Base-by-base conservation (phyloP, 2,113 vertebrate genomes). In the Chinchilla lanigera region DNA sequence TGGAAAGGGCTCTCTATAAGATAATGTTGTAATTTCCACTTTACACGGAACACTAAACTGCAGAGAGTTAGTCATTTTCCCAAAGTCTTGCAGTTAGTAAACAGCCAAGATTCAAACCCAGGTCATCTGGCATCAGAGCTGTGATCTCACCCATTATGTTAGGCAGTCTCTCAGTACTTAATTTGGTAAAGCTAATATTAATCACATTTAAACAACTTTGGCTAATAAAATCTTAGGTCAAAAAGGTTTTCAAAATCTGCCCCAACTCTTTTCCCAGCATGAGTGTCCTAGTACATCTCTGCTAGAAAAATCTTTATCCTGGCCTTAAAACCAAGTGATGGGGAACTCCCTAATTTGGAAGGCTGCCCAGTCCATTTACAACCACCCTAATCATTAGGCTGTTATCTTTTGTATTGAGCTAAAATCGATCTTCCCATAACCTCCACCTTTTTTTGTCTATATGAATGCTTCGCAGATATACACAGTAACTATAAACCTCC, bases 401-500 rank as follows among this genome's bases (percentile, higher is more conserved):
- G 28, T 82, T 95, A 71, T 86, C 71, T 77, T 58, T 90, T 78
- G n/a, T 54, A 90, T 61, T 90, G 93, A 93, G n/a, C 92, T 89
- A 56, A 91, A 93, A 77, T 94, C 61, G 83, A 95, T 96, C 93
- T 93, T 94, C 61, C 73, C 35, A 10, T 81, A 91, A 83, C 47
- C 47, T 80, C 60, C 0, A 3, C 54, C 44, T 60, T 89, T 78
- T 77, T 90, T 83, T 67, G 54, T 95, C 90, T 94, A 2, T 89
- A 50, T 80, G 41, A 75, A 56, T 69, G 52, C 63, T 93, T 52
- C 38, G 11, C 47, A 75, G n/a, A 54, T 61, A 41, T 13, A 33
- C 16, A 17, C 5, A 11, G 52, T 58, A 93, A 65, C 14, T 86
- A 19, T 89, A 81, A 91, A 84, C 56, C 20, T 94, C 54, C 60